Evolutionary conservation across 1,140 invertebrate genomes (phyloP), one percentile per base, ranked within the genome.

Genomic region (Drosophila obscura): DNA sequence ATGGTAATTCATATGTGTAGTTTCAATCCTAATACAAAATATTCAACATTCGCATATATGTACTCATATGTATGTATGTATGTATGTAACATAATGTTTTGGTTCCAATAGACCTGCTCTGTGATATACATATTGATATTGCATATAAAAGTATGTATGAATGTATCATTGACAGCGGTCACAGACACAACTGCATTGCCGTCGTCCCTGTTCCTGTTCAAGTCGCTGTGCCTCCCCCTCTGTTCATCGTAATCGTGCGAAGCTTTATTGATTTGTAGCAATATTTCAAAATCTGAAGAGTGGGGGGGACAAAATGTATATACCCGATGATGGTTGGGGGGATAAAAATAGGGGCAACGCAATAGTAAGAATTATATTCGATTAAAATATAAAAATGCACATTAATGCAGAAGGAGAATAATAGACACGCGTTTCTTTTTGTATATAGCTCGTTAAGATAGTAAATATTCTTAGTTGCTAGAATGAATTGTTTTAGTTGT

Each of bases 1-100:
- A 65, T 56, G 45, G 58, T 81, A 74, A 78, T 78, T 83, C 80
- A 83, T 84, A 83, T 84, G 80, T 83, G 68, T 84, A 57, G 56
- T 80, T 80, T 78, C 62, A 41, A 63, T 67, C 49, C 60, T 74
- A 77, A 79, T 84, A 87, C 74, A 71, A 84, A 84, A 85, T 85
- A 85, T 75, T 85, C 63, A 85, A 85, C 81, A 87, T 76, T 66
- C 61, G 72, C 73, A 62, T 69, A 61, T 73, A 19, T 19, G 19
- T 19, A 81, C 77, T 63, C 45, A 57, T 24, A 24, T 24, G 22
- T 63, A 50, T 65, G 49, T 56, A 39, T 59, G 39, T 71, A 43
- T 39, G 35, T 39, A 39, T 39, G 11, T 69, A 69, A 69, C 66
- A 68, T 68, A 53, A 51, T n/a, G 60, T 5, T 19, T 41, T 53